Evolutionary conservation across 2,113 vertebrate species (phyloP), one percentile per base, ranked within the genome.

Genomic region (Mesoclemmys tuberculata): DNA sequence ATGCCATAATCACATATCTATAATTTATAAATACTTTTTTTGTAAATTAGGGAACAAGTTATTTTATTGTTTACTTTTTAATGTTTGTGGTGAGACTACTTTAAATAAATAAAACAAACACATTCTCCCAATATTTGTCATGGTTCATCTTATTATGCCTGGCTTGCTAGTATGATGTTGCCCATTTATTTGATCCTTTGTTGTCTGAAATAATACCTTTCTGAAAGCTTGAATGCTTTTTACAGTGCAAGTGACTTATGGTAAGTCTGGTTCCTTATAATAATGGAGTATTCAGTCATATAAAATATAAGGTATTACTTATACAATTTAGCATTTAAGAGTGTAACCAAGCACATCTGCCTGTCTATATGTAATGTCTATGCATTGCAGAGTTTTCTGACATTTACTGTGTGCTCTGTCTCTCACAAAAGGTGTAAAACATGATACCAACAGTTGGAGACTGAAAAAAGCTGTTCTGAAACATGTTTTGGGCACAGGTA

Each of bases 401-500:
- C 27, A 75, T 22, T 29, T 56, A 26, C 24, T 58, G 21, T 75
- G 8, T 84, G 18, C 31, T 58, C 7, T 85, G 19, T 80, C 6
- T 56, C 2, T 52, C 54, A 51, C 58, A 64, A 77, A 87, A 16
- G 81, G 54, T 38, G 13, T 46, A 51, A 92, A 77, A 24, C 24
- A 12, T 78, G 35, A 64, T 54, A 38, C 41, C 74, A 46, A 8
- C 24, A 46, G 41, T 92, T 55, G 31, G 24, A 46, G 35, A 61
- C 27, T 52, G 64, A 77, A 79, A 54, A 38, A 11, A 58, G 8
- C 55, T 19, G 10, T 83, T 83, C 19, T 44, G 31, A 78, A 79
- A 48, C 71, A 92, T 92, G 90, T 27, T 87, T 92, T 48, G 51
- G 54, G 27, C 26, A 38, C 90, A 92, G 90, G 90, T 92, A 92